Base-by-base conservation (phyloP, 2,797 vertebrate species). In the Gephyroberyx darwinii region DNA sequence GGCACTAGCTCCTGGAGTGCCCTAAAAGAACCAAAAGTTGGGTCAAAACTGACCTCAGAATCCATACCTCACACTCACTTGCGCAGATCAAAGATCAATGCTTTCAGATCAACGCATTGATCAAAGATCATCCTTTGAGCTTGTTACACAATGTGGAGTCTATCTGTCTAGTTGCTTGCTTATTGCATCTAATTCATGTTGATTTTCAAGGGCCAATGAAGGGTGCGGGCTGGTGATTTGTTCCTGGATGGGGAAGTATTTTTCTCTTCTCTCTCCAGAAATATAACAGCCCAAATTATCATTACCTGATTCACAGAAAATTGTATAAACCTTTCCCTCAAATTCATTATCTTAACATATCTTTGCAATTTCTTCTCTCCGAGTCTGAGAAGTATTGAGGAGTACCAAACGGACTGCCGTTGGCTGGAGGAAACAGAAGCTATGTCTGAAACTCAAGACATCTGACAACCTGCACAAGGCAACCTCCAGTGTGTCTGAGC, bases 1-100 rank as follows among this genome's bases (percentile, higher is more conserved):
- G 89, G 80, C 70, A 33, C 83, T 62, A 65, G 79, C 45, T 80
- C 63, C 33, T 61, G 39, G 52, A 77, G 56, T 55, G 13, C 48
- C 17, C 22, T 61, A 59, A 73, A 73, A 75, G 60, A 65, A 59
- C 73, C 43, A 50, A 53, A 65, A 43, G 69, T 71, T 68, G 63
- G 62, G 80, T 0, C 60, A 69, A 70, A 37, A 1, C 50, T 17
- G 50, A 78, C 73, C 73, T 64, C 4, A 43, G 55, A 68, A 80
- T 20, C 33, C 61, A 50, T 30, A 57, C 65, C 60, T 72, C 8
- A 1, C 57, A 61, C 60, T 71, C 69, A 62, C 55, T 81, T 65
- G 61, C 64, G 66, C 51, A 33, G 50, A 74, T 66, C 52, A 26
- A 26, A 26, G 26, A 26, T 26, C 26, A 26, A 26, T 26, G 26